Evolutionary conservation across 1,140 invertebrate genomes (phyloP).

Genomic region (Muscidifurax raptorellus): DNA sequence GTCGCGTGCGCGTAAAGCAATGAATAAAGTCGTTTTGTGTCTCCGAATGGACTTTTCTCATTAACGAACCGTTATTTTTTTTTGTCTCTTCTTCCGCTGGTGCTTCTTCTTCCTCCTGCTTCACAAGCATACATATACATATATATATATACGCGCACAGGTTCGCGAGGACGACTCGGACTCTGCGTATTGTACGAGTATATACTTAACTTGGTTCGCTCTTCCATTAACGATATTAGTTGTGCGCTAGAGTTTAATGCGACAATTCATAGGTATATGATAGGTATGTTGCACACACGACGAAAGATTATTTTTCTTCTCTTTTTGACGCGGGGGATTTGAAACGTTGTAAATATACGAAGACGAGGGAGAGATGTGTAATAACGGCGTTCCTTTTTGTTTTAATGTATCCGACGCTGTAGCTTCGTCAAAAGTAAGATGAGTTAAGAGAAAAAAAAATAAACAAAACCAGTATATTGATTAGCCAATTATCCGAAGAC

Average conservation of each 20-base stretch:
- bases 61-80: background rate
- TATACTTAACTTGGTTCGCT: background rate
- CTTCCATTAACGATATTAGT: background rate
- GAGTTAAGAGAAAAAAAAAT: background rate
- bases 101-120: background rate
- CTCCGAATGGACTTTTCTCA: slow-evolving; percentile 11
- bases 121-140: too few relatives aligned
- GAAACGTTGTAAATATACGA: too few relatives aligned
- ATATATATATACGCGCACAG: background rate
- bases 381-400: background rate
- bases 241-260: background rate
- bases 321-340: background rate
- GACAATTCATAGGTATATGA: background rate
- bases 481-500: slow-evolving; percentile 47
- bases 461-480: background rate
- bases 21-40: background rate
- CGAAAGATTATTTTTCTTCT: too few relatives aligned
- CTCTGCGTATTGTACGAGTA: background rate
- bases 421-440: slow-evolving; percentile 25
- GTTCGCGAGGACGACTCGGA: background rate
- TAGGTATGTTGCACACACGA: background rate
- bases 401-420: slow-evolving; percentile 14
- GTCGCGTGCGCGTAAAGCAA: background rate
- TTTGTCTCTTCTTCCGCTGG: background rate
- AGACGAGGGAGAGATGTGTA: background rate